These are phyloP conservation scores for Gymnarchus niloticus DNA, from an alignment of 2,113 vertebrate genomes.

Conservation along the genomic window DNA sequence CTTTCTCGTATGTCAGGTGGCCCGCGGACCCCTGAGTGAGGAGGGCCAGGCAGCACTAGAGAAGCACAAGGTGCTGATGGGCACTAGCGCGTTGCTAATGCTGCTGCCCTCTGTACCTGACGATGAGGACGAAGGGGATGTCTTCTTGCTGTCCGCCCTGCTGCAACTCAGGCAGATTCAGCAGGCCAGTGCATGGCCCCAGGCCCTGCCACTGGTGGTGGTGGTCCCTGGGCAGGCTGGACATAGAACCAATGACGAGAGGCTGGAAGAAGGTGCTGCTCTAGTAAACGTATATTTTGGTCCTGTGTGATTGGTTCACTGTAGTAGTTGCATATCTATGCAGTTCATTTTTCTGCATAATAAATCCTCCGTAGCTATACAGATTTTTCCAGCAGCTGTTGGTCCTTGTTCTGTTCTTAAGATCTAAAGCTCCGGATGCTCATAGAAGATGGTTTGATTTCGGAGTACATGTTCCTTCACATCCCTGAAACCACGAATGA, in stretches of 20 bases:
- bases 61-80: slow-evolving; percentile 71
- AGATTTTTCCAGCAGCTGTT: neutral
- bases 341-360: neutral
- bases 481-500: slow-evolving; percentile 72
- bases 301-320: neutral
- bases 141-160: slow-evolving; percentile 77
- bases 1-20: slow-evolving; percentile 55
- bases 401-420: slow-evolving; percentile 42
- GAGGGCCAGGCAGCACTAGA: slow-evolving; percentile 62
- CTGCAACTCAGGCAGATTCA: slow-evolving; percentile 86
- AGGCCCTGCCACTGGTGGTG: slow-evolving; percentile 71
- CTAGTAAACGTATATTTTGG: neutral
- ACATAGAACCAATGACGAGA: slow-evolving; percentile 8
- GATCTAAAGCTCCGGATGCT: slow-evolving; percentile 79
- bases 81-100: slow-evolving; percentile 73
- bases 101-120: slow-evolving; percentile 65
- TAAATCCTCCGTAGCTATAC: no score
- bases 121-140: slow-evolving; percentile 62
- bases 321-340: neutral
- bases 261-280: slow-evolving; percentile 53
- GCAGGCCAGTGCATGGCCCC: slow-evolving; percentile 75
- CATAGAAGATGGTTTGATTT: slow-evolving; percentile 76
- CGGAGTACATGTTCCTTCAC: slow-evolving; percentile 67
- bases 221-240: slow-evolving; percentile 62
- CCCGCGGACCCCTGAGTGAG: slow-evolving; percentile 62